A percentile compares a stretch with the other conserved stretches of the same genome.
phyloP scores from a whole-genome alignment of 2,888 invertebrate species.

The Palloptera scutellata region DNA sequence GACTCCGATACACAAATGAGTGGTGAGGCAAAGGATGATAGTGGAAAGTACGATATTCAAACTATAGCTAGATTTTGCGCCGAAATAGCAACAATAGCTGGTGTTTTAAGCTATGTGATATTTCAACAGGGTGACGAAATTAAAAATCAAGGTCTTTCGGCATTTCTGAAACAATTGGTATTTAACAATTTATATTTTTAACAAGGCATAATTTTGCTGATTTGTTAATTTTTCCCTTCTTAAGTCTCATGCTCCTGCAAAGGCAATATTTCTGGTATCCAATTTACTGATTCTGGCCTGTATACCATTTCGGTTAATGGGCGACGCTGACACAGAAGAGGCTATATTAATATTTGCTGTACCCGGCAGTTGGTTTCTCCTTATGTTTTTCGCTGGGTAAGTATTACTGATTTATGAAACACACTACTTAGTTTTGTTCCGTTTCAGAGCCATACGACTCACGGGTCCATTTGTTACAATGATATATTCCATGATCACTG shows the following conservation, averaged over 20 bases:
- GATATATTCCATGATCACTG: constrained; percentile 99
- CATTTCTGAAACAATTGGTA: constrained; percentile 92
- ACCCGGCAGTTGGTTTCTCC: constrained; percentile 95
- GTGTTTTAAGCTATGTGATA: constrained; percentile 87
- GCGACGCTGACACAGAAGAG: constrained; percentile 84
- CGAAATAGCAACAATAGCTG: constrained; percentile 85
- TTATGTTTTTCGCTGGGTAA: constrained; percentile 99
- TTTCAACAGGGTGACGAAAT: constrained; percentile 95
- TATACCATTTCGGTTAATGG: constrained; percentile 83
- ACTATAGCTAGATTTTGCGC: constrained; percentile 73
- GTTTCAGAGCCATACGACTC: constrained; percentile 83
- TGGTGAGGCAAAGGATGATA: constrained; percentile 42
- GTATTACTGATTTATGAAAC: constrained; percentile 27
- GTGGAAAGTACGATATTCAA: constrained; percentile 62
- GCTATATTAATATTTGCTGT: constrained; percentile 90
- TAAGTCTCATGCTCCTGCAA: constrained; percentile 92
- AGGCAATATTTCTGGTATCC: constrained; percentile 90
- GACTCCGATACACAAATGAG: constrained; percentile 33
- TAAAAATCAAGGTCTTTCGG: constrained; percentile 88
- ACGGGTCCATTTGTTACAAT: constrained; percentile 99
- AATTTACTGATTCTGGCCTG: constrained; percentile 89
- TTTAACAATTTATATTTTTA: constrained; percentile 4
- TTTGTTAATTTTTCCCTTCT: constrained; percentile 31
- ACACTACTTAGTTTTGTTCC: background rate
- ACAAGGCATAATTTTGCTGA: background rate